phyloP scores from a whole-genome alignment of 2,113 vertebrate genomes.

The Eleginops maclovinus region DNA sequence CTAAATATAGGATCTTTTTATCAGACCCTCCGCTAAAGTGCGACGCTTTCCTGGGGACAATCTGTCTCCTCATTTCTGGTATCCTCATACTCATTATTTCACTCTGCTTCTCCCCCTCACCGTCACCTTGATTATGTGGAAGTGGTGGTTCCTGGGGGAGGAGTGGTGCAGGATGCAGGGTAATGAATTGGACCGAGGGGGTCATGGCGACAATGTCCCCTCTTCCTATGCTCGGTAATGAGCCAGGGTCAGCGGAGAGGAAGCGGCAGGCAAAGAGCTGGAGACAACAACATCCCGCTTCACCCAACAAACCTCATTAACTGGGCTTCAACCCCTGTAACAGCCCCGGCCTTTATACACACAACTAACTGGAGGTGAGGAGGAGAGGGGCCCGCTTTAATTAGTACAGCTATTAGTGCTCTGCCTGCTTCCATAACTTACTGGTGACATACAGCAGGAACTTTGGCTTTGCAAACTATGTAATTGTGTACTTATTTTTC shows the following conservation, averaged over 20 bases:
- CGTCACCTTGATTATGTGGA: slow-evolving; percentile 57
- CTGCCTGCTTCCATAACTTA: slow-evolving; percentile 5
- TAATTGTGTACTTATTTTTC: not conserved
- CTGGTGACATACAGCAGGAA: not conserved
- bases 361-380: slow-evolving; percentile 33
- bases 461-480: not conserved
- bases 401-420: slow-evolving; percentile 51
- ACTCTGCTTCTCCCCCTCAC: not conserved
- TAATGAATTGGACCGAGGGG: slow-evolving; percentile 68
- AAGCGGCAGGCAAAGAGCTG: slow-evolving; percentile 5
- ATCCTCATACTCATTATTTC: slow-evolving; percentile 13
- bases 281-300: slow-evolving; percentile 9
- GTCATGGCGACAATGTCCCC: slow-evolving; percentile 51
- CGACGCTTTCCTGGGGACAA: slow-evolving; percentile 12
- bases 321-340: slow-evolving; percentile 29
- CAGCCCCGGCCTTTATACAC: slow-evolving; percentile 25
- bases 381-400: slow-evolving; percentile 48
- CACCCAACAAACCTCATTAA: slow-evolving; percentile 69
- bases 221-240: slow-evolving; percentile 55
- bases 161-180: slow-evolving; percentile 40
- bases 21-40: slow-evolving; percentile 23
- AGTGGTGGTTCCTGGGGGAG: slow-evolving; percentile 26
- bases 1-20: slow-evolving; percentile 31
- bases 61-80: slow-evolving; percentile 4
- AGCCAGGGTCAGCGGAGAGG: slow-evolving; percentile 50